phyloP scores from a whole-genome alignment of 2,797 vertebrate species.

The Pseudotriccus pelzelni region DNA sequence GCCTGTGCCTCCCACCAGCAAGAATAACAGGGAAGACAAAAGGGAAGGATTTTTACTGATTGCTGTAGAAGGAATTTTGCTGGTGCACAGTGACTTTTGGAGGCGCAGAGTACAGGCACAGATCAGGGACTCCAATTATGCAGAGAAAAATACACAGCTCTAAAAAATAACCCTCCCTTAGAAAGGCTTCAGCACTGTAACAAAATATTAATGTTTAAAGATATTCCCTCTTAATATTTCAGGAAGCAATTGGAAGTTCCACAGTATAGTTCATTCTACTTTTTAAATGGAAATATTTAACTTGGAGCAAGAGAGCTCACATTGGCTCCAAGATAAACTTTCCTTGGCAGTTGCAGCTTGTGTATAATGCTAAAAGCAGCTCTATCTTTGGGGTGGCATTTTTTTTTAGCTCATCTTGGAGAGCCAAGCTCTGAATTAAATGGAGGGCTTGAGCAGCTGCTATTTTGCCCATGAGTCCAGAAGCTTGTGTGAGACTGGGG shows the following conservation, averaged over 20 bases:
- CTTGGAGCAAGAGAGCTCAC: conserved; percentile 74
- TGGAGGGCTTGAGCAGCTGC: conserved; percentile 63
- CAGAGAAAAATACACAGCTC: conserved; percentile 1
- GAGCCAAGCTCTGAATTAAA: conserved; percentile 70
- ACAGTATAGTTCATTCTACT: conserved; percentile 70
- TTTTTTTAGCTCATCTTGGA: conserved; percentile 68
- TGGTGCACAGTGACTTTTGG: conserved; percentile 7
- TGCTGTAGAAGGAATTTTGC: background rate
- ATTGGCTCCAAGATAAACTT: conserved; percentile 79
- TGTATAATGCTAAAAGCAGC: conserved; percentile 76
- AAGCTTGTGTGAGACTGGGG: conserved; percentile 61
- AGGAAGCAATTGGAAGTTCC: conserved; percentile 72
- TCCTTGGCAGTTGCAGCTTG: conserved; percentile 69
- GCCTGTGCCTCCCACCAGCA: background rate
- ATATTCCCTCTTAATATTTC: conserved; percentile 72
- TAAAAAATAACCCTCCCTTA: conserved; percentile 44
- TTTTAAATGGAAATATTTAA: conserved; percentile 81
- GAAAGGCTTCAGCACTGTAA: conserved; percentile 65
- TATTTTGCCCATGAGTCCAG: conserved; percentile 67
- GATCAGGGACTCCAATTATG: conserved; percentile 32
- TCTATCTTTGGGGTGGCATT: conserved; percentile 58
- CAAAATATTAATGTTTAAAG: conserved; percentile 74
- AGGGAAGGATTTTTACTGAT: background rate
- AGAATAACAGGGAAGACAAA: background rate
- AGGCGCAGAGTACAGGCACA: background rate